Evolutionary conservation across 1,140 invertebrate species (phyloP).

Genomic region (Acromyrmex echinatior): DNA sequence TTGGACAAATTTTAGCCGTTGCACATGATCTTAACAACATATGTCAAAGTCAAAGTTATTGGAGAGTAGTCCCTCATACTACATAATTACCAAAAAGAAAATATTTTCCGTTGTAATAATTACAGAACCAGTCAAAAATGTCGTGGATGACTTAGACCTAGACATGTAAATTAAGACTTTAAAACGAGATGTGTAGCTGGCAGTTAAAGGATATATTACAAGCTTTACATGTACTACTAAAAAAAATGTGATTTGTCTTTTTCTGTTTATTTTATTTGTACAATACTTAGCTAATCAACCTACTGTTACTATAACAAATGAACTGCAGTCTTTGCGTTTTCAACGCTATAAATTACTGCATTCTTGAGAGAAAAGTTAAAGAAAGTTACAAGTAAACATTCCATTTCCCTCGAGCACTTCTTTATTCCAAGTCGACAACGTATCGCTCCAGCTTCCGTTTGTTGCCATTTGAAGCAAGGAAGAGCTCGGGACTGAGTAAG

Average conservation of each 20-base stretch:
- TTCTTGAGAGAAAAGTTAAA: conserved; percentile 51
- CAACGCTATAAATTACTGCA: conserved; percentile 51
- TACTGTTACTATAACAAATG: conserved; percentile 20
- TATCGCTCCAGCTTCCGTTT: conserved; percentile 53
- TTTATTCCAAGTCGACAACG: conserved; percentile 49
- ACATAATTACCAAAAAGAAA: no score
- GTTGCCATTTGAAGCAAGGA: conserved; percentile 33
- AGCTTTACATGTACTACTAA: background rate
- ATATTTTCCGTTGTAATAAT: no score
- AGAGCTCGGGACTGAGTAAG: conserved; percentile 16
- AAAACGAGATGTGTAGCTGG: no score
- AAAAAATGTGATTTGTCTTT: background rate
- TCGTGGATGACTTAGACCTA: no score
- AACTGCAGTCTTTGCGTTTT: conserved; percentile 34
- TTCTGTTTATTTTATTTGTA: background rate
- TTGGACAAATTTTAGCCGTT: no score
- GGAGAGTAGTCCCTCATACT: no score
- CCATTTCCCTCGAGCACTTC: conserved; percentile 45
- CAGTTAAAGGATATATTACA: background rate
- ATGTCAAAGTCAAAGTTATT: no score
- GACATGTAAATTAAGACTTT: no score
- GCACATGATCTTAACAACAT: no score
- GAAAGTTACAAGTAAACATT: conserved; percentile 64
- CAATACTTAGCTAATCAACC: conserved; percentile 31
- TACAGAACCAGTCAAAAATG: no score